Evolutionary conservation across 2,113 vertebrate genomes (phyloP).

Genomic region (Galbula dea): DNA sequence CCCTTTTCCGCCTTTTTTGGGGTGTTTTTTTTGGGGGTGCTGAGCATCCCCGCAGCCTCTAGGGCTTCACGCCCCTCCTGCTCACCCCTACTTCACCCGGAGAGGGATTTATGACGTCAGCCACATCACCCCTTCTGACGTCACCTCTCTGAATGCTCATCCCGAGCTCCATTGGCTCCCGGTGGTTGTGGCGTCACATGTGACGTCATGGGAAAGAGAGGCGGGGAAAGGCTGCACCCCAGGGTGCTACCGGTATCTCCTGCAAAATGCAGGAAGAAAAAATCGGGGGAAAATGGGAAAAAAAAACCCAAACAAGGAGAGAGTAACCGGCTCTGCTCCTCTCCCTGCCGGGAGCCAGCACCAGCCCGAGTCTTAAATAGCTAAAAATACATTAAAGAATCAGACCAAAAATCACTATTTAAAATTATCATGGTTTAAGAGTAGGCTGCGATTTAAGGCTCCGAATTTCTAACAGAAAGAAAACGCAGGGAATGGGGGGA

Average conservation of each 20-base stretch:
- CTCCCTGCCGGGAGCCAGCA: neutral
- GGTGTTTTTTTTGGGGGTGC: no score
- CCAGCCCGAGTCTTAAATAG: neutral
- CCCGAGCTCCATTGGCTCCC: neutral
- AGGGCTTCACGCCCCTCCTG: no score
- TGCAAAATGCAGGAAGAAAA: neutral
- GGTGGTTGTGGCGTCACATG: neutral
- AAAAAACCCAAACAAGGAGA: fast-evolving
- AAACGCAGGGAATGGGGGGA: neutral
- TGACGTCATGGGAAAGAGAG: neutral
- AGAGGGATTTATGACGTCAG: neutral
- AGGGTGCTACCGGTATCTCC: neutral
- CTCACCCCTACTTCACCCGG: neutral
- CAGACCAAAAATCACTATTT: neutral
- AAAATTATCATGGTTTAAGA: neutral
- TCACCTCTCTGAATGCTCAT: fast-evolving
- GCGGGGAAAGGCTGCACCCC: neutral
- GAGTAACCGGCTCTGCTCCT: fast-evolving
- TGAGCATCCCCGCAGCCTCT: neutral
- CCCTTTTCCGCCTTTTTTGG: neutral
- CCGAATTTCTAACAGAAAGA: neutral
- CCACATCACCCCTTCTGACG: neutral
- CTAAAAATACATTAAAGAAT: neutral
- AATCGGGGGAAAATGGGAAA: fast-evolving
- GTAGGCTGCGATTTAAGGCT: fast-evolving